phyloP scores from a whole-genome alignment of 2,797 vertebrate species.

The Siniperca scherzeri region DNA sequence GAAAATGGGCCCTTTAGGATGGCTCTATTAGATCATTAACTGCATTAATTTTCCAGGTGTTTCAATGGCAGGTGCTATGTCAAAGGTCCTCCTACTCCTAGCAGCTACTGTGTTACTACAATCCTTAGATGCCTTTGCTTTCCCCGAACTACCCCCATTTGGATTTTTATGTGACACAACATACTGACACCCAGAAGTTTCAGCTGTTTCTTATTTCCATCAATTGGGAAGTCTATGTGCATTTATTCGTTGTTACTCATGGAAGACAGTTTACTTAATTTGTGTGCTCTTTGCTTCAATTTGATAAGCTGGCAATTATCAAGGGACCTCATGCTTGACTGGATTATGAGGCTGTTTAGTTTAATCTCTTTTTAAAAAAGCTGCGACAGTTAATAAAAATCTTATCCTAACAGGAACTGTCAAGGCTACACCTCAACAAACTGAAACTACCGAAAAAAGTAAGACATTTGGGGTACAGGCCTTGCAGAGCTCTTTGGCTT shows the following conservation, averaged over 20 bases:
- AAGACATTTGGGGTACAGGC: background rate
- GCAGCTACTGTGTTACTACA: background rate
- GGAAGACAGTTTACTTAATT: slow-evolving; percentile 34
- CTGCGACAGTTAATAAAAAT: slow-evolving; percentile 25
- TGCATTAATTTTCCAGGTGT: slow-evolving; percentile 13
- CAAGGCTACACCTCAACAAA: slow-evolving; percentile 28
- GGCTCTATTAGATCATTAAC: slow-evolving; percentile 20
- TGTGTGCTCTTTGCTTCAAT: slow-evolving; percentile 10
- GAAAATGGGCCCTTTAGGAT: background rate
- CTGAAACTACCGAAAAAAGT: slow-evolving; percentile 6
- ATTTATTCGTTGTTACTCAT: slow-evolving; percentile 40
- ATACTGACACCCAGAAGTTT: slow-evolving; percentile 8
- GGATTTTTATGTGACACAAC: slow-evolving; percentile 1
- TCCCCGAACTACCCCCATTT: background rate
- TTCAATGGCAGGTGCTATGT: background rate
- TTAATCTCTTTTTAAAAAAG: slow-evolving; percentile 18
- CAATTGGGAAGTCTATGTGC: background rate
- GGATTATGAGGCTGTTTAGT: slow-evolving; percentile 18
- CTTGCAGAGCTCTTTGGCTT: slow-evolving; percentile 14
- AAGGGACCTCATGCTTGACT: slow-evolving; percentile 41
- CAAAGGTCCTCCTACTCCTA: background rate
- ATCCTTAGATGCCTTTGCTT: background rate
- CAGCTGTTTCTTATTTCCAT: background rate
- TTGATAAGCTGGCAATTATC: slow-evolving; percentile 43
- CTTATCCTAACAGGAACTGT: slow-evolving; percentile 16